Base-by-base conservation (phyloP, 2,113 vertebrate species). In the Vulpes vulpes region DNA sequence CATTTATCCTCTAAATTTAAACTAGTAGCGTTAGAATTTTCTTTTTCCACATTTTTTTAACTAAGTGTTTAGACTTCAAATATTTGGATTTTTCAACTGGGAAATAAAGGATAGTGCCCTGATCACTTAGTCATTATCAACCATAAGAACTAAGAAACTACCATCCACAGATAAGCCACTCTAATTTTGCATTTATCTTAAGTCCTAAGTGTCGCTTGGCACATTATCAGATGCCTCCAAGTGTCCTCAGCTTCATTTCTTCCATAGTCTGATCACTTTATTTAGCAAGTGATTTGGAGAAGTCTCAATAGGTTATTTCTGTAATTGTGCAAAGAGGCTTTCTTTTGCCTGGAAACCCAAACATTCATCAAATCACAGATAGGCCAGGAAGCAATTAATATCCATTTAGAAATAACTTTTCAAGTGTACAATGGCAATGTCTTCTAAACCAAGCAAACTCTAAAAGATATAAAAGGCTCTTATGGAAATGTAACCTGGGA, bases 301-400 rank as follows among this genome's bases (percentile, higher is more conserved):
- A 79, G 25, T 82, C 86, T 83, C 25, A 73, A 59, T 89, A 69
- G 43, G 3, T 91, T 95, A 38, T 69, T 65, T 73, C 82, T 71
- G 19, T 87, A 76, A 71, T 25, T 38, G 17, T 78, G 10, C 10
- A 17, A 94, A 95, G 51, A 96, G 17, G 19, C 38, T 60, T 92
- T 62, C 51, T 32, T 92, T 96, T 92, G 30, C 81, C 80, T 93
- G 74, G 43, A 94, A 81, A 74, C 23, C 64, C 57, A 93, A 89
- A 89, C 8, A 92, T 78, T 60, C 59, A 60, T 57, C 67, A 85
- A 89, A 71, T 78, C 55, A 74, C 60, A 92, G 38, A 92, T 38
- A 95, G 67, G 5, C 27, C 35, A 96, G 38, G 16, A 97, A 85
- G 43, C 38, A 92, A 73, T 95, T 91, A 89, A 35, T 62, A 96